A percentile compares a stretch with the other conserved stretches of the same genome.
Evolutionary conservation across 2,888 invertebrate species (phyloP).

Genomic region (Strigamia transsilvanica): DNA sequence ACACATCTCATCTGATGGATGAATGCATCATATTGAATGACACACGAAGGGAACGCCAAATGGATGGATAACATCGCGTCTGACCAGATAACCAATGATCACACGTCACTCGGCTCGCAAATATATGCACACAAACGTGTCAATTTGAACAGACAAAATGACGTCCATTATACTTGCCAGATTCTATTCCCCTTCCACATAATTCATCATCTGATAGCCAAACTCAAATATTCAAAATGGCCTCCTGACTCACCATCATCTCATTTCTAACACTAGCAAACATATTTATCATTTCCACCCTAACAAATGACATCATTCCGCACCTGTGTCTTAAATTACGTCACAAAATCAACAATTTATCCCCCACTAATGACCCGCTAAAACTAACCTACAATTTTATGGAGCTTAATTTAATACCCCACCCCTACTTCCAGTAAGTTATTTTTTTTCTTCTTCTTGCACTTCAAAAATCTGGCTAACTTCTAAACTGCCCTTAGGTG

Average conservation of each 20-base stretch:
- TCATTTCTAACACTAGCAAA: neutral
- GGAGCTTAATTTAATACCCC: neutral
- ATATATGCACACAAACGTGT: conserved; percentile 37
- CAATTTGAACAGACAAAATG: conserved; percentile 43
- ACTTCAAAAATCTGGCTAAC: neutral
- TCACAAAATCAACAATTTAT: neutral
- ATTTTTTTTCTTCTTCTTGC: too few species aligned
- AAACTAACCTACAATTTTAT: too few species aligned
- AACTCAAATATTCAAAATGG: conserved; percentile 25
- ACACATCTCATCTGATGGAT: conserved; percentile 35
- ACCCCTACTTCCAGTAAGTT: neutral
- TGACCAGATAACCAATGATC: conserved; percentile 47
- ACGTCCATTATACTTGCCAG: conserved; percentile 9
- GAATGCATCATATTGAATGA: conserved; percentile 49
- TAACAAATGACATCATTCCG: conserved; percentile 18
- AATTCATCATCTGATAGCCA: conserved; percentile 25
- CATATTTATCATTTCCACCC: conserved; percentile 11
- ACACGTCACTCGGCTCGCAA: conserved; percentile 29
- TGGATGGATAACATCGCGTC: conserved; percentile 45
- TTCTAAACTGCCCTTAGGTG: neutral
- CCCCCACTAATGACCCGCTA: too few species aligned
- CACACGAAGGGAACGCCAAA: conserved; percentile 14
- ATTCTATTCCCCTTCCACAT: conserved; percentile 3
- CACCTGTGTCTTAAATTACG: neutral
- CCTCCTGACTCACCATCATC: conserved; percentile 34